Evolutionary conservation across 2,888 invertebrate species (phyloP).

Genomic region (Stenotaenia linearis): DNA sequence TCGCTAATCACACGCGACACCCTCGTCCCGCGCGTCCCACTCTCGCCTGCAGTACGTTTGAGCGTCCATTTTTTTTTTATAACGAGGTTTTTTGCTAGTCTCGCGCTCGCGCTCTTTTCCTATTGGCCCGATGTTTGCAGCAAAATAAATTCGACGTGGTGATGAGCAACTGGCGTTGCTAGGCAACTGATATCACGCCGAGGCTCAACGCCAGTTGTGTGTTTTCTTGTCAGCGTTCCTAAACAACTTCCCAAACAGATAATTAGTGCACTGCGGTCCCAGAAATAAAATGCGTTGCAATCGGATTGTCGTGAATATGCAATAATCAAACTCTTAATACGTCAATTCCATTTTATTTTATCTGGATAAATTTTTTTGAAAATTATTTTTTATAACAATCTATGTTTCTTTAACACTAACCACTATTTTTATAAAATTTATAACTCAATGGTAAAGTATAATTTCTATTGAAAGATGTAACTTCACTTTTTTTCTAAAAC

Average conservation of each 20-base stretch:
- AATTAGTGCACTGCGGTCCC: constrained; percentile 17
- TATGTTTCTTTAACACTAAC: too few relatives aligned
- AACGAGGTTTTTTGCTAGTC: neutral
- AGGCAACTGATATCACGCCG: neutral
- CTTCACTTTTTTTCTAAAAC: too few relatives aligned
- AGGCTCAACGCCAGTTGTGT: constrained; percentile 13
- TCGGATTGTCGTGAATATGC: neutral
- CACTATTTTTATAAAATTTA: too few relatives aligned
- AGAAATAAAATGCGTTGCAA: neutral
- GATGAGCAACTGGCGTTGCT: constrained; percentile 11
- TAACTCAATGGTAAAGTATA: too few relatives aligned
- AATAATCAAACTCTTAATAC: neutral
- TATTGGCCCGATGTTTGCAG: neutral
- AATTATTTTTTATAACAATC: too few relatives aligned
- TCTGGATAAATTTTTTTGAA: too few relatives aligned
- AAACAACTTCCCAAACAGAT: constrained; percentile 23
- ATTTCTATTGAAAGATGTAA: too few relatives aligned
- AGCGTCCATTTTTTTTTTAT: neutral
- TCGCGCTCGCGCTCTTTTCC: neutral
- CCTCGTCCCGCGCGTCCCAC: neutral
- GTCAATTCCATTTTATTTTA: too few relatives aligned
- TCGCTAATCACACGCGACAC: constrained; percentile 16
- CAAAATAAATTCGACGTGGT: constrained; percentile 14
- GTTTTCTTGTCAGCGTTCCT: constrained; percentile 26
- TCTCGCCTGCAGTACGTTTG: neutral